Evolutionary conservation across 2,888 invertebrate genomes (phyloP), one percentile per base, ranked within the genome.

Genomic region (Teleogryllus oceanicus): DNA sequence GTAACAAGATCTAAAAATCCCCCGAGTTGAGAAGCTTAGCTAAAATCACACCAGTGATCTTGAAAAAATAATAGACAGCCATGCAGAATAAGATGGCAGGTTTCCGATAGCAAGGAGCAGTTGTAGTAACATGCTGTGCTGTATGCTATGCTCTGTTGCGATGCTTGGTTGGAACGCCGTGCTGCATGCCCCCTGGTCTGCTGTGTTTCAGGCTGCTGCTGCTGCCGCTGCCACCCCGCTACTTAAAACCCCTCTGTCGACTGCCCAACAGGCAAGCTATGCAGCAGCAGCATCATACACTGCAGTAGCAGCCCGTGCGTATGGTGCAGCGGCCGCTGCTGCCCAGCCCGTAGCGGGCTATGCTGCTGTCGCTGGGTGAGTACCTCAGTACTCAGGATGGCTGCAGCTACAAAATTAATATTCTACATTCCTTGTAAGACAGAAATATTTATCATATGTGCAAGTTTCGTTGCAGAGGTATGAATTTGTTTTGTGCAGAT

Each of bases 201-300:
- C 62, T 79, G 85, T 89, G 82, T 83, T 88, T 85, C 88, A 89
- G 89, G 89, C 89, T 84, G 90, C 90, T 83, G 90, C 90, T 83
- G 92, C 92, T 83, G 92, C 94, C 85, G 93, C 93, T 84, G 91
- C 94, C 83, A 91, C 92, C 84, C 94, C 94, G 81, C 90, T 95
- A 88, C 89, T 94, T 89, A 94, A 94, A 91, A 93, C 94, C 83
- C 94, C 94, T 87, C 90, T 94, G 89, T 94, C 92, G 87, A 90
- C 92, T 87, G 94, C 94, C 87, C 95, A 94, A 90, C 94, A 95
- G 90, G 94, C 94, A 83, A 94, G 94, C 85, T 95, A 95, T 86
- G 94, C 95, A 86, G 94, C 94, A 83, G 95, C 95, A 84, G 95
- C 94, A 80, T 94, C 94, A 83, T 95, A 95, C 88, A 94, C 95